Conservation (phyloP, 2,888 invertebrate genomes). For the Conchocele bisecta region DNA sequence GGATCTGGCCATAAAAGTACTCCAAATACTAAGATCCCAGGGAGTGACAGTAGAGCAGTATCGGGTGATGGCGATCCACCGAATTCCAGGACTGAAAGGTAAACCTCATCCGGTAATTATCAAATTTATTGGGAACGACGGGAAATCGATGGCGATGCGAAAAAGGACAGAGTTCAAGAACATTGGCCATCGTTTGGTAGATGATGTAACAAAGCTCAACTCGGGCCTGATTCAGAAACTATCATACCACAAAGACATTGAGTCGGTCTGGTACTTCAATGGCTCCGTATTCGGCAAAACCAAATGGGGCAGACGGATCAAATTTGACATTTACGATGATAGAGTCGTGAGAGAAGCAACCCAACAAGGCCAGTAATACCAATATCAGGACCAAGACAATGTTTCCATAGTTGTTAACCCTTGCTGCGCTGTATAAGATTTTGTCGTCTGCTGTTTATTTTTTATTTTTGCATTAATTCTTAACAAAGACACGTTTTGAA, state of each 20-base stretch:
- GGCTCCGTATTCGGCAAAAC: slow-evolving; percentile 4
- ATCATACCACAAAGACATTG: background rate
- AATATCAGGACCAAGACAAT: too few relatives aligned
- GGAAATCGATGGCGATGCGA: slow-evolving; percentile 3
- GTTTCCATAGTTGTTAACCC: too few relatives aligned
- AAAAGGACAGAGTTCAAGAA: slow-evolving; percentile 2
- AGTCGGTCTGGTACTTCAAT: slow-evolving; percentile 19
- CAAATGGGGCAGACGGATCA: background rate
- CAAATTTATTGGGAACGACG: slow-evolving; percentile 3
- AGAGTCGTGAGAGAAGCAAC: too few relatives aligned
- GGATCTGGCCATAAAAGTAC: background rate
- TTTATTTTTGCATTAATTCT: too few relatives aligned
- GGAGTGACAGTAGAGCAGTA: background rate
- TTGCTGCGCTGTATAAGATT: too few relatives aligned
- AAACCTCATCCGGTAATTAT: slow-evolving; percentile 1
- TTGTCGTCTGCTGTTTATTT: too few relatives aligned
- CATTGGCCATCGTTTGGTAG: background rate
- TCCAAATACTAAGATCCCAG: background rate
- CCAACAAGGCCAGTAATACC: too few relatives aligned
- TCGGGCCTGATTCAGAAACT: slow-evolving; percentile 12
- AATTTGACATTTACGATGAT: slow-evolving; percentile 8
- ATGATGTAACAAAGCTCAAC: slow-evolving; percentile 16
- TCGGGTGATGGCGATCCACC: slow-evolving; percentile 1
- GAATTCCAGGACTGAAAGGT: slow-evolving; percentile 11
- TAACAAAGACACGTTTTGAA: too few relatives aligned